Percentiles rank a stretch among this genome's conserved stretches.
phyloP scores from a whole-genome alignment of 2,888 invertebrate genomes.

The Operophtera brumata region DNA sequence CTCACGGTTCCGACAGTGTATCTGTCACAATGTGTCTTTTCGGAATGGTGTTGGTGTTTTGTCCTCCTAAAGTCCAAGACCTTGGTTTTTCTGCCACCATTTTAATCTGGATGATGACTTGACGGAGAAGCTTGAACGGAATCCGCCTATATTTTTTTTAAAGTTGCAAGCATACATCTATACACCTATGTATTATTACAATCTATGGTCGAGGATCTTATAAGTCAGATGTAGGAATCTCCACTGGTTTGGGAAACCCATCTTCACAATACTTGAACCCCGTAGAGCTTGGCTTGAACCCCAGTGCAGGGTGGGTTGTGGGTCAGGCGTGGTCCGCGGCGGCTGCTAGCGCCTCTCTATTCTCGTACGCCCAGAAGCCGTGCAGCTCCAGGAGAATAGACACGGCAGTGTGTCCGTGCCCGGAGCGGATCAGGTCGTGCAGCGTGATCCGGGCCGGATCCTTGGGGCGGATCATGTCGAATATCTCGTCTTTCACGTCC shows the following conservation, averaged over 20 bases:
- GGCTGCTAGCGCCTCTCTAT: constrained; percentile 89
- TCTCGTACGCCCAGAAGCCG: constrained; percentile 98
- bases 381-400: constrained; percentile 97
- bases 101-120: too few relatives aligned
- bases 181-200: too few relatives aligned
- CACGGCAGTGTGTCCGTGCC: constrained; percentile 95
- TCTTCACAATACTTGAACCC: constrained; percentile 7
- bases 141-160: too few relatives aligned
- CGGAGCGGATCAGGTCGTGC: constrained; percentile 90
- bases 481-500: constrained; percentile 98
- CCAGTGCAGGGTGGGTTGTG: constrained; percentile 1
- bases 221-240: background rate
- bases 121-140: too few relatives aligned
- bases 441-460: constrained; percentile 92
- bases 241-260: constrained; percentile 1
- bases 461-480: constrained; percentile 97
- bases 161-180: too few relatives aligned
- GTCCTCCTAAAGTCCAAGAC: too few relatives aligned
- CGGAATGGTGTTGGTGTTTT: too few relatives aligned
- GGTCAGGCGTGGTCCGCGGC: constrained; percentile 82
- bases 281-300: background rate
- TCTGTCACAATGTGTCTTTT: too few relatives aligned
- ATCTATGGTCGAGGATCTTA: too few relatives aligned
- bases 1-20: too few relatives aligned
- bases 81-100: too few relatives aligned